A percentile compares a stretch with the other conserved stretches of the same genome.
phyloP scores from a whole-genome alignment of 1,140 invertebrate species.

The Pseudachorutes palmiensis region DNA sequence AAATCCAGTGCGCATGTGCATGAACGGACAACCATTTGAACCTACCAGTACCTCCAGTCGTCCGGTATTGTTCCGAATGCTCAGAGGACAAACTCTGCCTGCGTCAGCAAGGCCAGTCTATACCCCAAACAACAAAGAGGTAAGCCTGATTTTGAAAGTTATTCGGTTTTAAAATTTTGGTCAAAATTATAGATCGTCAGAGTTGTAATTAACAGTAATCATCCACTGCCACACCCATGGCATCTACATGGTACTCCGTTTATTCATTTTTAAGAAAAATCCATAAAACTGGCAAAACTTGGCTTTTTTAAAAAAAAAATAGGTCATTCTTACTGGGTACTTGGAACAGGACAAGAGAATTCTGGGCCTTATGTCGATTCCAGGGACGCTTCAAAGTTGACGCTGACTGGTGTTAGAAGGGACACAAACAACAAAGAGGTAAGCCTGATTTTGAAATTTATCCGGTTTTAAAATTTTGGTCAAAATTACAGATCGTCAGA shows the following conservation, averaged over 20 bases:
- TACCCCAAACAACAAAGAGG: not conserved
- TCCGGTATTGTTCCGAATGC: not conserved
- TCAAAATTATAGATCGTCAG: too few species aligned
- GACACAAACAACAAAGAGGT: conserved; percentile 1
- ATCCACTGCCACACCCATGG: conserved; percentile 11
- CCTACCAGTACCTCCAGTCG: not conserved
- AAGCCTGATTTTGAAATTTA: not conserved
- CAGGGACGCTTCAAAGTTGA: not conserved
- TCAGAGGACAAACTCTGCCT: not conserved
- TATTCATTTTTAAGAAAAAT: not conserved
- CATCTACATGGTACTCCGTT: conserved; percentile 16
- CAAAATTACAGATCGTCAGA: too few species aligned
- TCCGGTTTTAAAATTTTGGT: not conserved
- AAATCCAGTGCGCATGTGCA: not conserved
- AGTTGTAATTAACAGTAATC: conserved; percentile 19
- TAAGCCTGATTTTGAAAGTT: conserved; percentile 3
- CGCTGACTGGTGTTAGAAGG: not conserved
- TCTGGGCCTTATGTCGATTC: not conserved
- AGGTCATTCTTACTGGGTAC: conserved; percentile 15
- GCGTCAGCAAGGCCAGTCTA: not conserved
- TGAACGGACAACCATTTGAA: conserved; percentile 1
- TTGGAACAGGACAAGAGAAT: conserved; percentile 1
- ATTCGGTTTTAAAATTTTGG: not conserved
- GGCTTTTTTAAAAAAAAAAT: not conserved
- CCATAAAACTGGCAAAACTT: too few species aligned